Conservation (phyloP, 2,797 vertebrate species). For the Typhlichthys subterraneus region DNA sequence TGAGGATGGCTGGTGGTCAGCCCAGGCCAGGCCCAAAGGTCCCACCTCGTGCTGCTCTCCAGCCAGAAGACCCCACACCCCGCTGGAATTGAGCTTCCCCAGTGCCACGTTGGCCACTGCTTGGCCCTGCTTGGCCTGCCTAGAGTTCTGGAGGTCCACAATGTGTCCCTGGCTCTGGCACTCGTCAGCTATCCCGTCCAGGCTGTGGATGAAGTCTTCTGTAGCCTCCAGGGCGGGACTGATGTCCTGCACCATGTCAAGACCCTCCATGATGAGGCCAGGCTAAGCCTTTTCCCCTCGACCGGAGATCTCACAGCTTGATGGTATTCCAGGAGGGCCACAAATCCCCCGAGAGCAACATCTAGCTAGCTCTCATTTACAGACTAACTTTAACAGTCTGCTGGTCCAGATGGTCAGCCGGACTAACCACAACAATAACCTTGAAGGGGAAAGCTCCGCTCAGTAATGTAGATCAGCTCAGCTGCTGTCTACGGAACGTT, state of each 20-base stretch:
- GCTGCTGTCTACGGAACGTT: background rate
- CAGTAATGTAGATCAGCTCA: too few species aligned
- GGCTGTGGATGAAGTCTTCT: conserved; percentile 91
- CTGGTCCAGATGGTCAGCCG: too few species aligned
- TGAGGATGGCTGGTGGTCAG: conserved; percentile 68
- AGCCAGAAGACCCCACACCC: conserved; percentile 74
- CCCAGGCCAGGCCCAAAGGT: conserved; percentile 75
- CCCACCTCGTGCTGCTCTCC: conserved; percentile 72
- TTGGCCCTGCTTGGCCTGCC: conserved; percentile 66
- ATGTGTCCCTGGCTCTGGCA: conserved; percentile 72
- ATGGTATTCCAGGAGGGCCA: conserved; percentile 26
- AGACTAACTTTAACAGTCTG: too few species aligned
- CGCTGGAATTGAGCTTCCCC: conserved; percentile 76
- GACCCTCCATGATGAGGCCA: conserved; percentile 84
- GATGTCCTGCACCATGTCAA: conserved; percentile 87
- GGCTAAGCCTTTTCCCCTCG: conserved; percentile 13
- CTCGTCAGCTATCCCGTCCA: conserved; percentile 83
- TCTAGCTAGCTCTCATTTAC: conserved; percentile 13
- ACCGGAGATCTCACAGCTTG: conserved; percentile 25
- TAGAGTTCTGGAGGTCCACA: conserved; percentile 41
- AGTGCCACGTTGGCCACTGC: conserved; percentile 65
- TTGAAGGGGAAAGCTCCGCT: too few species aligned
- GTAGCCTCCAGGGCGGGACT: conserved; percentile 97
- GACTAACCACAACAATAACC: too few species aligned
- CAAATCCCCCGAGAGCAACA: conserved; percentile 23